A percentile compares a stretch with the other conserved stretches of the same genome.
These are phyloP conservation scores for Rousettus leschenaultii DNA, from an alignment of 2,113 vertebrate genomes.

Conservation along the genomic window DNA sequence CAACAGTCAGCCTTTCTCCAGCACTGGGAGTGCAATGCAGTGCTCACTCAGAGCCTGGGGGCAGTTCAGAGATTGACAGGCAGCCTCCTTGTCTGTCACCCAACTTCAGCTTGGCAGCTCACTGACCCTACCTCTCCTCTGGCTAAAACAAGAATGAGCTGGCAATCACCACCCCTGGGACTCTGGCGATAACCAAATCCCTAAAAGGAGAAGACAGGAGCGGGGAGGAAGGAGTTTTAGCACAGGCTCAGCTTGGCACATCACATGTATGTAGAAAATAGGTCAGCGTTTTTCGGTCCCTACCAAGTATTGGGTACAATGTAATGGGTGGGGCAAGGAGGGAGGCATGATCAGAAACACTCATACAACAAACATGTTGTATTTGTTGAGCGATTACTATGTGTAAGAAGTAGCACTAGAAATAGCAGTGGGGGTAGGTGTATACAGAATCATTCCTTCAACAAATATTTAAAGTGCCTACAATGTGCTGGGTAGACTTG, in stretches of 20 bases:
- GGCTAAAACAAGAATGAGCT: conserved; percentile 12
- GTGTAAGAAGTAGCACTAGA: neutral
- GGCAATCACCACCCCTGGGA: conserved; percentile 35
- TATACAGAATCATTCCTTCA: neutral
- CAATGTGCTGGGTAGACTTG: neutral
- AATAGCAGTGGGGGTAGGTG: neutral
- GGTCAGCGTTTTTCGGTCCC: neutral
- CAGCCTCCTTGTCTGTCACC: conserved; percentile 41
- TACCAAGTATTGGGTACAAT: neutral
- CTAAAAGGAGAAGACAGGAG: neutral
- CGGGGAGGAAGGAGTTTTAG: neutral
- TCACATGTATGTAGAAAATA: neutral
- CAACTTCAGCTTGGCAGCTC: conserved; percentile 36
- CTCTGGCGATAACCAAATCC: conserved; percentile 3
- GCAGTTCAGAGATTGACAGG: conserved; percentile 59
- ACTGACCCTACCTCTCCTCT: conserved; percentile 58
- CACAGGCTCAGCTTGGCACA: neutral
- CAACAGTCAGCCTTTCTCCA: conserved; percentile 49
- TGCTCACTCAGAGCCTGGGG: conserved; percentile 47
- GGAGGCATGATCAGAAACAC: neutral
- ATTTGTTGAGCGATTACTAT: neutral
- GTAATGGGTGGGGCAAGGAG: neutral
- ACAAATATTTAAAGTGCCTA: neutral
- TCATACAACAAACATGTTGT: neutral
- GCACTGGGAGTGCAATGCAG: neutral